These are phyloP conservation scores for Pherbina coryleti DNA, from an alignment of 2,888 invertebrate genomes.

Conservation along the genomic window DNA sequence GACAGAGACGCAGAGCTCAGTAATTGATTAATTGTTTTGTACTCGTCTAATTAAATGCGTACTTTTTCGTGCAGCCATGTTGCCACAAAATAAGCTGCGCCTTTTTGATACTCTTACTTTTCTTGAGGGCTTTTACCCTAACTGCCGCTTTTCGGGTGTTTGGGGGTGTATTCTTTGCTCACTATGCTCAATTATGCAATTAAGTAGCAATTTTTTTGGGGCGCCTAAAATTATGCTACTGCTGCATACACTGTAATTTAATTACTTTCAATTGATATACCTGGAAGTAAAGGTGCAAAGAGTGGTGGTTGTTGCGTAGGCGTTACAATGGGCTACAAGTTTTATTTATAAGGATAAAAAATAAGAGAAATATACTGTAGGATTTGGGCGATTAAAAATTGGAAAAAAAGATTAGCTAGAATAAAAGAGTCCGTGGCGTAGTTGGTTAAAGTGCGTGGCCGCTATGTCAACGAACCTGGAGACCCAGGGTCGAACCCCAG, in stretches of 20 bases:
- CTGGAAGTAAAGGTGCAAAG: neutral
- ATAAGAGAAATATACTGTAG: neutral
- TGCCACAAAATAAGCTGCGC: conserved; percentile 21
- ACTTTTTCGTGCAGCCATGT: conserved; percentile 18
- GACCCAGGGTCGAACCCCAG: too few species aligned
- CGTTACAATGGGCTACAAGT: neutral
- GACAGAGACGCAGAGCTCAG: neutral
- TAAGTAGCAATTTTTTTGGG: conserved; percentile 32
- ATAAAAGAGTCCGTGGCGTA: too few species aligned
- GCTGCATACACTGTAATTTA: conserved; percentile 38
- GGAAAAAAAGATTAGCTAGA: too few species aligned
- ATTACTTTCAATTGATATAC: conserved; percentile 37
- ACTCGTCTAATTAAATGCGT: conserved; percentile 65
- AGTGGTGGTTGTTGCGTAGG: neutral
- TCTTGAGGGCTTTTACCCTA: neutral
- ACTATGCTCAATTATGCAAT: conserved; percentile 36
- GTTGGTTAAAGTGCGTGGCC: too few species aligned
- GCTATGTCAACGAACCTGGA: too few species aligned
- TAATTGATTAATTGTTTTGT: conserved; percentile 67
- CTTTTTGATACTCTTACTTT: neutral
- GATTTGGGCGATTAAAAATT: too few species aligned
- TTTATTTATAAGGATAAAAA: neutral
- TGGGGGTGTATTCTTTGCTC: neutral
- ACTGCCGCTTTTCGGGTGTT: neutral
- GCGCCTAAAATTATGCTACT: conserved; percentile 46